A percentile compares a stretch with the other conserved stretches of the same genome.
phyloP scores from a whole-genome alignment of 2,888 invertebrate species.

The Andrena flavipes region DNA sequence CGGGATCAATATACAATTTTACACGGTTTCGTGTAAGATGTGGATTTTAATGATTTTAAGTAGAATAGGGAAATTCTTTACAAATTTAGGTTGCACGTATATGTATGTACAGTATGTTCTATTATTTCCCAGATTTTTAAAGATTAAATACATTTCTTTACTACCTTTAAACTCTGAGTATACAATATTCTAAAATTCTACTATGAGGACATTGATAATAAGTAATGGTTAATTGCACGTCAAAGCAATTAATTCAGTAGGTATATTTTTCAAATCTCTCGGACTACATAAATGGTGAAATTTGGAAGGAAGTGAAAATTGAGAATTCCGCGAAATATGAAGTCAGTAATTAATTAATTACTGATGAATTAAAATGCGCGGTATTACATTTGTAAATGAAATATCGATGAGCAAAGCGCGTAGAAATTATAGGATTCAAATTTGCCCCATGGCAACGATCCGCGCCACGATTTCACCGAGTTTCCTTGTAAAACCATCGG shows the following conservation, averaged over 20 bases:
- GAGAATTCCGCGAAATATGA: background rate
- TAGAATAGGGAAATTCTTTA: background rate
- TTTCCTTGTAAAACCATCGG: constrained; percentile 26
- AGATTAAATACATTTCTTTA: background rate
- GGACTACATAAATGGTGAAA: background rate
- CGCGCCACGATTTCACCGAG: background rate
- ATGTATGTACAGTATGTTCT: background rate
- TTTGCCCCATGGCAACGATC: background rate
- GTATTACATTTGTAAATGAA: constrained; percentile 52
- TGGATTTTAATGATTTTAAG: background rate
- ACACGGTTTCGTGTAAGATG: background rate
- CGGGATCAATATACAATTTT: background rate
- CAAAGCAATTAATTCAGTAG: too few species aligned
- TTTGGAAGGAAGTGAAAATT: background rate
- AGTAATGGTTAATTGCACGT: too few species aligned
- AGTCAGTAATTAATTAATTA: too few species aligned
- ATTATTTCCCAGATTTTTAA: background rate
- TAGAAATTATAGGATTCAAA: background rate
- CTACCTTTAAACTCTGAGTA: too few species aligned
- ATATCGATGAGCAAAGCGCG: constrained; percentile 8
- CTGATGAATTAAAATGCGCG: constrained; percentile 60
- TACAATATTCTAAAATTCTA: too few species aligned
- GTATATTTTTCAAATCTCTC: too few species aligned
- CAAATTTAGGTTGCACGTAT: background rate
- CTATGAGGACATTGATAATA: too few species aligned